Evolutionary conservation across 1,140 invertebrate genomes (phyloP), one percentile per base, ranked within the genome.

Genomic region (Pseudobourletiella spinata): DNA sequence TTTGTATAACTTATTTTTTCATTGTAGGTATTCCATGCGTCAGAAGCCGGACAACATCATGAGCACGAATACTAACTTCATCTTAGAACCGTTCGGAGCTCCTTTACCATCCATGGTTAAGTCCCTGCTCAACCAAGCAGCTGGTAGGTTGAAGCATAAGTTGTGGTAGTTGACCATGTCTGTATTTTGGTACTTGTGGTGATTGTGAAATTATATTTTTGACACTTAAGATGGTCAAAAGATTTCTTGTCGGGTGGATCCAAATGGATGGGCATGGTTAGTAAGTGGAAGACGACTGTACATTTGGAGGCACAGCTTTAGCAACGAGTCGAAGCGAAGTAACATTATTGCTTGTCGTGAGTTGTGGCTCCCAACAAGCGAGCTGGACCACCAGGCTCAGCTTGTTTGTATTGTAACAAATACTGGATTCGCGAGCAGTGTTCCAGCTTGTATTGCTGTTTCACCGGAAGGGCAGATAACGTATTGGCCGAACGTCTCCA

Each of bases 381-480:
- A 95, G 75, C 77, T 96, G 16, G 87, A 88, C 1, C 92, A 96
- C 74, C 86, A 87, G 74, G 90, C 92, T n/a, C 85, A 90, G 60
- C 80, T 95, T 26, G 86, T 95, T 4, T 83, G 83, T 64, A 82
- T 95, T 6, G 89, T 91, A 73, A 83, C 84, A 15, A 81, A 82
- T 61, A 85, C 86, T 46, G 29, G 28, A 22, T 28, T 15, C 50
- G n/a, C n/a, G n/a, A 48, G 39, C 6, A 70, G 82, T 80, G 81
- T 85, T 66, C 87, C 91, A 26, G 86, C 88, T 11, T 94, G 91
- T 71, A 84, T 96, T 67, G 91, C 91, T 39, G 89, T 94, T 0
- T 95, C 91, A 14, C 91, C 93, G 25, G 92, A 95, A 74, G 94
- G 92, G n/a, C 79, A 86, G 32, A 84, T 92, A 2, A 80, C 91